These are phyloP conservation scores for Furnarius figulus DNA, from an alignment of 2,113 vertebrate species.

Conservation along the genomic window DNA sequence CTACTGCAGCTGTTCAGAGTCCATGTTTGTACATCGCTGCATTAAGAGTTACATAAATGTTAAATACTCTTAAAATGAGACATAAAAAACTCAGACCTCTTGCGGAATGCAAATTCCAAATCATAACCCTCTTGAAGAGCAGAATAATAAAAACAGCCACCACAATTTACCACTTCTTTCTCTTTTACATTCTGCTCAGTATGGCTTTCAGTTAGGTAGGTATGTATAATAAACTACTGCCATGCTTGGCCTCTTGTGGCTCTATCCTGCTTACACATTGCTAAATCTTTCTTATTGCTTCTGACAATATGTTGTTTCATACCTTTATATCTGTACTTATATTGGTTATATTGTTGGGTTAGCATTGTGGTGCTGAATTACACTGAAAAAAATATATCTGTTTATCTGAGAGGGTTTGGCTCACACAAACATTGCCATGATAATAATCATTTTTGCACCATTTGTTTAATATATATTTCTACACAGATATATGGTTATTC, in stretches of 20 bases:
- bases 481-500: background rate
- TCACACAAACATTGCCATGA: background rate
- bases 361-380: constrained; percentile 41
- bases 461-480: background rate
- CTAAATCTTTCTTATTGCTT: constrained; percentile 58
- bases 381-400: background rate
- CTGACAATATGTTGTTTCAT: constrained; percentile 58
- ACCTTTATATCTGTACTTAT: constrained; percentile 48
- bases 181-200: constrained; percentile 44
- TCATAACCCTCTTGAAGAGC: background rate
- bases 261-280: constrained; percentile 50
- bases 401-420: constrained; percentile 2
- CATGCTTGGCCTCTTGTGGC: constrained; percentile 23
- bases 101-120: constrained; percentile 12
- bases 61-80: constrained; percentile 18
- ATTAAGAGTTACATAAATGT: constrained; percentile 10
- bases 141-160: constrained; percentile 30
- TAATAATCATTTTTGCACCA: background rate
- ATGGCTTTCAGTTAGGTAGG: background rate
- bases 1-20: background rate
- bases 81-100: background rate
- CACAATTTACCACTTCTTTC: constrained; percentile 25
- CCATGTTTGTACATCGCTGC: background rate
- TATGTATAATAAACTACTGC: constrained; percentile 28
- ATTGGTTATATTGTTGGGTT: constrained; percentile 5